These are phyloP conservation scores for Lasiurus cinereus DNA, from an alignment of 2,113 vertebrate species.

Conservation along the genomic window DNA sequence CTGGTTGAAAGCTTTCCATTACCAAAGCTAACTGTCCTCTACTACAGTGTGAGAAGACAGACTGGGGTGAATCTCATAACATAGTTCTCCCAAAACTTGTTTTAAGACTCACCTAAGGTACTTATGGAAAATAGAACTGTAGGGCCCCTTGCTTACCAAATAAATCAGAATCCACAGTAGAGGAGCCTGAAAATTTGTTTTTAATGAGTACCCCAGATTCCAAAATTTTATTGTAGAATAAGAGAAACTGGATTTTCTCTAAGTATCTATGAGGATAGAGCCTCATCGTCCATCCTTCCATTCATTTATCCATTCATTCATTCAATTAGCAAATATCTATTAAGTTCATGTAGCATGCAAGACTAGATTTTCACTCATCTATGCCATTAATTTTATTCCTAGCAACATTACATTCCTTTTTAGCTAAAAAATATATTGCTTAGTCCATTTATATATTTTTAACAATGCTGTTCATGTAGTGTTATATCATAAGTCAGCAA, in stretches of 20 bases:
- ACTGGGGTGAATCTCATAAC: background rate
- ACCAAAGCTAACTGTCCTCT: background rate
- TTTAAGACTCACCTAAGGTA: background rate
- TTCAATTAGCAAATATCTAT: background rate
- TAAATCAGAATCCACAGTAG: background rate
- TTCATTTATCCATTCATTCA: background rate
- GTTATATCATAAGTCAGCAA: no score
- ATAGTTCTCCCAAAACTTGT: background rate
- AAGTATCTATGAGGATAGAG: background rate
- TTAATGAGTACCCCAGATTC: background rate
- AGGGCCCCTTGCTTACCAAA: background rate
- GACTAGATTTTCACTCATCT: background rate
- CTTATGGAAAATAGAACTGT: background rate
- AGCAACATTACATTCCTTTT: background rate
- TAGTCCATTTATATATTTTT: background rate
- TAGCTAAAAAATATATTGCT: background rate
- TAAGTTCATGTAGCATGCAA: background rate
- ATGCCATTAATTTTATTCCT: background rate
- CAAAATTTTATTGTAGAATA: background rate
- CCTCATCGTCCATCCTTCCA: background rate
- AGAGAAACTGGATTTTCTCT: background rate
- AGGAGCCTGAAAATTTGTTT: background rate
- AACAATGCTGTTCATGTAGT: background rate
- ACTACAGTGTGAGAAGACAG: no score
- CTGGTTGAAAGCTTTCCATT: background rate